Conservation (phyloP, 1,140 invertebrate species). For the Camponotus vicinus region DNA sequence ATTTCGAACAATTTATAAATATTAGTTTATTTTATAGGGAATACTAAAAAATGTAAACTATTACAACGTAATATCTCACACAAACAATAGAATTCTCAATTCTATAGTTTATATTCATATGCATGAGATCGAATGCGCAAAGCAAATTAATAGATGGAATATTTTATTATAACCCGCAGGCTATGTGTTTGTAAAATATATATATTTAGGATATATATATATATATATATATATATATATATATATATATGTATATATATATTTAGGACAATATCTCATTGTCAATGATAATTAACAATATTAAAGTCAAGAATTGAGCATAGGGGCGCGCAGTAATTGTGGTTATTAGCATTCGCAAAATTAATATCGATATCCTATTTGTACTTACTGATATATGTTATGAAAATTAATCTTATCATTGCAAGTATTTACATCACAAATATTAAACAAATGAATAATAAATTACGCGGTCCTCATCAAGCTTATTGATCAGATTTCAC, state of each 20-base stretch:
- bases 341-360: not conserved
- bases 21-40: not conserved
- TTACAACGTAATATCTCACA: too few species aligned
- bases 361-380: not conserved
- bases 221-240: not conserved
- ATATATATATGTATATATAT: too few species aligned
- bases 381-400: not conserved
- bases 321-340: not conserved
- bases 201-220: not conserved
- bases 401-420: not conserved
- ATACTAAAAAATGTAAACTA: not conserved
- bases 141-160: not conserved
- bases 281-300: not conserved
- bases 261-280: not conserved
- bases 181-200: not conserved
- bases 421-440: slow-evolving; percentile 7
- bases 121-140: not conserved
- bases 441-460: not conserved
- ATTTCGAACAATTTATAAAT: not conserved
- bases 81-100: not conserved
- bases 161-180: not conserved
- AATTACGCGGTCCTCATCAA: not conserved
- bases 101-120: not conserved
- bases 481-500: not conserved
- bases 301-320: not conserved